A percentile compares a stretch with the other conserved stretches of the same genome.
phyloP scores from a whole-genome alignment of 2,797 vertebrate species.

The Gymnothorax reevesii region DNA sequence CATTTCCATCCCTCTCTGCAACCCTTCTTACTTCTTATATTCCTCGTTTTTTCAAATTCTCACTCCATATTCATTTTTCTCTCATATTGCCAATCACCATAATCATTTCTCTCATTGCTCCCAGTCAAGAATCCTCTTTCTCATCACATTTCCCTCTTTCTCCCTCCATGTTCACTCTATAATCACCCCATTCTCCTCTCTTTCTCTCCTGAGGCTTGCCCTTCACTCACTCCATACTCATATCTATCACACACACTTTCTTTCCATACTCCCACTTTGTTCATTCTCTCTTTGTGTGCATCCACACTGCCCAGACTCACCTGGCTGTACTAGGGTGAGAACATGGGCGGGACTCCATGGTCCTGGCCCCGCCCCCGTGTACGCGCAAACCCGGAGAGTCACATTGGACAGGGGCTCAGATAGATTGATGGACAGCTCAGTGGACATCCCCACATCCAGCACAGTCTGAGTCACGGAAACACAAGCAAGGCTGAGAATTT shows the following conservation, averaged over 20 bases:
- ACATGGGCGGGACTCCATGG: conserved; percentile 79
- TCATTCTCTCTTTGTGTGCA: neutral
- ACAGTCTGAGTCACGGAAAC: conserved; percentile 54
- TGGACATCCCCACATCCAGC: conserved; percentile 72
- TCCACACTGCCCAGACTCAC: conserved; percentile 51
- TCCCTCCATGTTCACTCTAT: neutral
- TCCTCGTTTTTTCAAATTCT: neutral
- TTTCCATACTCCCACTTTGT: conserved; percentile 33
- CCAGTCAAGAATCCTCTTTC: neutral
- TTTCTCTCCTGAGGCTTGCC: neutral
- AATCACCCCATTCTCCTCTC: neutral
- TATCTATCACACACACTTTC: conserved; percentile 25
- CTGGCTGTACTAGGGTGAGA: conserved; percentile 59
- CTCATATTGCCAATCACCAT: neutral
- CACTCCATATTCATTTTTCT: neutral
- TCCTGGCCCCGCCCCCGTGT: conserved; percentile 78
- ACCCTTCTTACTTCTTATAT: neutral
- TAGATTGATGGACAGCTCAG: conserved; percentile 75
- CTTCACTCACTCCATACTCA: neutral
- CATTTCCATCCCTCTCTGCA: neutral
- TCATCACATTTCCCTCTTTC: neutral
- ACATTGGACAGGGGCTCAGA: conserved; percentile 74
- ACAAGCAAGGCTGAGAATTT: neutral
- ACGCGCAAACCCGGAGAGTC: conserved; percentile 78
- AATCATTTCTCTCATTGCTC: neutral